Base-by-base conservation (phyloP, 1,140 invertebrate genomes). In the Bombus waltoni region DNA sequence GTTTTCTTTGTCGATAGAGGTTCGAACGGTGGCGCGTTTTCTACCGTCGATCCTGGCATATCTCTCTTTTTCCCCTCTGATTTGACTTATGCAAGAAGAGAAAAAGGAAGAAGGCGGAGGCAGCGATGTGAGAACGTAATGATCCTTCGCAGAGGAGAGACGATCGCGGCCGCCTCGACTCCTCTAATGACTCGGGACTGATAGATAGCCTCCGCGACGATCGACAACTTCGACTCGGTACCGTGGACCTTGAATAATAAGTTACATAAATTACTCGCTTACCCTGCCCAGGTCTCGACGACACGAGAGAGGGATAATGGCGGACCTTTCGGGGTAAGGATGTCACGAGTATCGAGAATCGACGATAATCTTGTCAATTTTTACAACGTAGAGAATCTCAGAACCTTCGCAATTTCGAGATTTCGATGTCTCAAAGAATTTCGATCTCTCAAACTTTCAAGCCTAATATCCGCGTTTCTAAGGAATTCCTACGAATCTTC, bases 241-340 rank as follows among this genome's bases (percentile, higher is more conserved):
- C 84, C 65, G 44, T 76, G 72, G 76, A 75, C 77, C 77, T 81
- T 77, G 87, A 88, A 88, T 85, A 88, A 85, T 86, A 88, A 88
- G 78, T 86, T 72, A 88, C 70, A 88, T 86, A 85, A 86, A 88
- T 88, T 86, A 81, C 65, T 75, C 53, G 76, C 57, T 66, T 86
- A 44, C 65, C 53, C 40, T 25, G 72, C 6, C 42, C 22, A 22
- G 73, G 35, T 66, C 47, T 9, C 18, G 25, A 53, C 83, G 83
- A 81, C 53, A 35, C 53, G 28, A 11, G 3, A 38, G 25, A 9
- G 1, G 13, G 42, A 82, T 74, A 85, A 85, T 81, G 72, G 70
- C 65, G 32, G 0, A 35, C 22, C 62, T 32, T 18, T 32, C n/a
- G 59, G 9, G 66, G 25, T 38, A 40, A 53, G 32, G 32, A 10